Base-by-base conservation (phyloP, 30 jellyfish, hydroid and myxozoan species). In the Nemopilema nomurai region DNA sequence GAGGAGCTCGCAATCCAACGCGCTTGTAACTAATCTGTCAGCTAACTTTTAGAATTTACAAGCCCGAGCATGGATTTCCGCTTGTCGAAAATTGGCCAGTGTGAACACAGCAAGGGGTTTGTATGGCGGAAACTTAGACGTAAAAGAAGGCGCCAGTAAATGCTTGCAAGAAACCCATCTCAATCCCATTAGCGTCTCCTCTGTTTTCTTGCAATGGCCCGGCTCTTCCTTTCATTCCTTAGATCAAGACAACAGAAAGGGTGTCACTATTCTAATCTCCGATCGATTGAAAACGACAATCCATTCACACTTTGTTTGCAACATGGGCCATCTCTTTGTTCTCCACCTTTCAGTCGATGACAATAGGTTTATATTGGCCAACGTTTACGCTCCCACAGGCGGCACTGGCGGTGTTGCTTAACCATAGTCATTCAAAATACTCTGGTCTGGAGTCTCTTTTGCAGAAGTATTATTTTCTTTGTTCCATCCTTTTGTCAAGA, bases 81-180 rank as follows among this genome's bases (percentile, higher is more conserved):
- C n/a, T n/a, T 41, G 57, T 41, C 9, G 13, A 41, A 41, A 41
- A 13, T 41, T 41, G 6, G 57, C 13, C 13, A 6, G 83, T 49
- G 33, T 74, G 16, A 74, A 74, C 33, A n/a, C n/a, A n/a, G 83
- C 20, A 70, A 49, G 33, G 30, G 69, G 83, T 17, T 49, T 74
- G 70, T 16, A 28, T 3, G 83, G 33, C 83, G 50, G 28, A 9
- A 18, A 32, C 26, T 50, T 21, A 28, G 83, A 30, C 19, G 31
- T 70, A 33, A 50, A 28, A 20, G 30, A 28, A n/a, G 70, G 51
- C 30, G 83, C 30, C 24, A 74, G 30, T 32, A 21, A 28, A 41
- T 50, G 30, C 25, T 30, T 74, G 70, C 83, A 74, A 74, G 83
- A 74, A 32, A 74, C 83, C 28, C 83, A 49, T 13, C 49, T 74